Evolutionary conservation across 1,140 invertebrate species (phyloP), one percentile per base, ranked within the genome.

Genomic region (Caerostris extrusa): DNA sequence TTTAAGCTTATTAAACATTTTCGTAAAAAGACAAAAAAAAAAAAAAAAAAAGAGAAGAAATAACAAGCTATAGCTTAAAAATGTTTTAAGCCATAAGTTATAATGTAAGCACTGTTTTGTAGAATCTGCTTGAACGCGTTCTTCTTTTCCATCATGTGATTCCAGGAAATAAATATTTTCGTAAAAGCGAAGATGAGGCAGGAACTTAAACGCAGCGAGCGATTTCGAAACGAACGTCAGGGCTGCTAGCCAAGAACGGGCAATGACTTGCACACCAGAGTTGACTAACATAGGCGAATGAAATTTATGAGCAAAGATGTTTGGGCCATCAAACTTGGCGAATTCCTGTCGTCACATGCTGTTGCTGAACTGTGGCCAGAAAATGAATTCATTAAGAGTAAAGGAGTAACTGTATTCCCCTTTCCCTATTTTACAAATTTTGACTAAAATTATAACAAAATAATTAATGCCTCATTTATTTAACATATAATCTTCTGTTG

Each of bases 201-300:
- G 82, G 5, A 17, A 7, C 8, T 17, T 4, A 83, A 57, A 58
- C 57, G 57, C 17, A 85, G 14, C 55, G 17, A 57, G 55, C 14
- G 56, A 87, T 87, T 87, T 87, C 85, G 60, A 87, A 87, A 87
- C n/a, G 10, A 34, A 17, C 5, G 50, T 10, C 3, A 12, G 8
- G 85, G 58, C 58, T 34, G 5, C n/a, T 3, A 17, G 85, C 85
- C 85, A 87, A 87, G 85, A 87, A 60, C 85, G 85, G 85, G 85
- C 60, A 87, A 87, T 64, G 85, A 87, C 85, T 87, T 64, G 19
- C 19, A 61, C 85, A 61, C 85, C 19, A 12, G 60, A 64, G 85
- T 87, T 87, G 85, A 87, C 60, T 87, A 64, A 64, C 85, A 87
- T 14, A 14, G 34, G 19, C 34, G 56, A n/a, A 7, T 85, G 17